Base-by-base conservation (phyloP, 2,888 invertebrate species). In the Lochmaea capreae region DNA sequence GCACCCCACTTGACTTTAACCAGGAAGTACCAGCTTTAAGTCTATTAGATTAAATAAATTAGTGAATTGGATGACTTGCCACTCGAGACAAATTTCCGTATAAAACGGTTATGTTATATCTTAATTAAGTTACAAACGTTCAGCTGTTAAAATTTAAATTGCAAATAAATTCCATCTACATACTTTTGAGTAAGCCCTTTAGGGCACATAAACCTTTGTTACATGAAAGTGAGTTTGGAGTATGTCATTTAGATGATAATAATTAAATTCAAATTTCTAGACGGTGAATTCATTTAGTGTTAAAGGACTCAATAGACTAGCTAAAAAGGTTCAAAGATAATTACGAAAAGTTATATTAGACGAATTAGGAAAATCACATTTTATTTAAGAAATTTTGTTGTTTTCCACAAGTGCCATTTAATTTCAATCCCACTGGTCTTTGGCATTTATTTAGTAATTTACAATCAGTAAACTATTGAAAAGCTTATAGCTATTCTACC, bases 181-280 rank as follows among this genome's bases (percentile, higher is more conserved):
- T 52, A 52, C n/a, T 52, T 52, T n/a, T 16, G 52, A 52, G 52
- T 16, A 52, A 52, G 16, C 52, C n/a, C 52, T 52, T 52, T 52
- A 52, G 52, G 52, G 52, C 16, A n/a, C 6, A 52, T 52, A 52
- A 52, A 16, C n/a, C 52, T 52, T 52, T 52, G 52, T 52, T n/a
- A 52, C 52, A 52, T 52, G 52, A 52, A 52, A 52, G 52, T 16
- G 52, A 52, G 52, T 52, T n/a, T 6, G 52, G 52, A 52, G 52
- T 6, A 16, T 52, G n/a, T 52, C 52, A 52, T n/a, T 52, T 52
- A 52, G 52, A 52, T 52, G 8, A n/a, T 52, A 52, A 52, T 52
- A 52, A 52, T 52, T 52, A 52, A 52, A 52, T 52, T 52, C 52
- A 52, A 52, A 52, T 52, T n/a, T 52, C 52, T 52, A 16, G 52